Base-by-base conservation (phyloP, 2,113 vertebrate genomes). In the Lepus americanus region DNA sequence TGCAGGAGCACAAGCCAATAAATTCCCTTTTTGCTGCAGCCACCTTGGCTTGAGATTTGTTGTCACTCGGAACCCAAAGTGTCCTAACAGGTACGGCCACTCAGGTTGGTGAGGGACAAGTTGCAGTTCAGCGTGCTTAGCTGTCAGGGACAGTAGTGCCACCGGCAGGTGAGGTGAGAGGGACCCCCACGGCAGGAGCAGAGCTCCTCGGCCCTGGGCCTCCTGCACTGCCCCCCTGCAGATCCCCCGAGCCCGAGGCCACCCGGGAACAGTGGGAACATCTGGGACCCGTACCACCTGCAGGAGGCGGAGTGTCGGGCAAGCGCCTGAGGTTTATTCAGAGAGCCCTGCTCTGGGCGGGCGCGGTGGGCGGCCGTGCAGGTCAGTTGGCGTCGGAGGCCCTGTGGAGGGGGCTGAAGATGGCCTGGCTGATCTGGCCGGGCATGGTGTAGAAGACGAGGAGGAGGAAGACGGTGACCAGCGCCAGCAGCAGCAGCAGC, bases 391-490 rank as follows among this genome's bases (percentile, higher is more conserved):
- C 72, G 44, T 64, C 92, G 55, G 31, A 76, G 87, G 78, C 36
- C 53, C 2, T 31, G 89, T 95, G 95, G 63, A 96, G 83, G 17
- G 96, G 96, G 0, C 9, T 78, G 86, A 97, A 94, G 91, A 99
- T 94, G 53, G 99, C 99, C 97, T 98, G 39, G 0, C 99, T 99
- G 98, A 99, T 99, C 87, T 99, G 98, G 85, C 98, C 97, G 0
- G 99, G 99, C 97, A 99, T 97, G 0, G 99, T 99, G 97, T 99
- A 99, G 92, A 99, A 17, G 80, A 99, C 95, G 19, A 99, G 99
- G 94, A 97, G 98, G 22, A 99, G 98, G 98, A 99, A 99, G 78
- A 99, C 1, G 0, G 98, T 92, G 96, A 99, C 77, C 94, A 99
- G 55, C 8, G 94, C 97, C 9, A 99, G 97, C 92, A 99, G 36